A percentile compares a stretch with the other conserved stretches of the same genome.
Conservation (phyloP, 2,113 vertebrate species). For the Chamaetylas fuelleborni region DNA sequence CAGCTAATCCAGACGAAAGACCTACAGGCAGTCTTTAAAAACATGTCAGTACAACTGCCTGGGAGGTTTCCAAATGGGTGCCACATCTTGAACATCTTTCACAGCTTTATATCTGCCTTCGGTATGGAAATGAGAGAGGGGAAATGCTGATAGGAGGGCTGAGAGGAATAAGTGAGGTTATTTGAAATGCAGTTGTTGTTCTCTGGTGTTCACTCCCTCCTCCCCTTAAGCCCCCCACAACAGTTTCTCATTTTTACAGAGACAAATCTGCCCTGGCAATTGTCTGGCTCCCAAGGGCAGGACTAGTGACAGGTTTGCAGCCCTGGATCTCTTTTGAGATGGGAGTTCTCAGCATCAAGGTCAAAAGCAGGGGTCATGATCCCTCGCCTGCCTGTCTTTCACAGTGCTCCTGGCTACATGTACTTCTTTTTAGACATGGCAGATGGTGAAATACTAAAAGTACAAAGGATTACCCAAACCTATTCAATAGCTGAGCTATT, state of each 20-base stretch:
- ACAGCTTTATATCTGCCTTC: slow-evolving; percentile 43
- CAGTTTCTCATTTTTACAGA: slow-evolving; percentile 33
- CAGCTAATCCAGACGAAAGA: slow-evolving; percentile 64
- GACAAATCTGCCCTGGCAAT: slow-evolving; percentile 1
- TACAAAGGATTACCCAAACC: slow-evolving; percentile 45
- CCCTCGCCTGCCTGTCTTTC: slow-evolving; percentile 33
- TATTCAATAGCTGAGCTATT: slow-evolving; percentile 45
- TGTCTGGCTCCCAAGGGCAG: not conserved
- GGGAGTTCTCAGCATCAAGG: slow-evolving; percentile 49
- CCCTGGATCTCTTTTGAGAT: slow-evolving; percentile 44
- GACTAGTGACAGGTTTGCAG: slow-evolving; percentile 34
- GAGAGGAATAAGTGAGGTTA: not conserved
- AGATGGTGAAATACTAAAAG: slow-evolving; percentile 58
- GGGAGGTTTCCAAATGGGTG: slow-evolving; percentile 61
- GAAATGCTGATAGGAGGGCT: slow-evolving; percentile 15
- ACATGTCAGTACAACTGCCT: slow-evolving; percentile 62
- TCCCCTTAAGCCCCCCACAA: not conserved
- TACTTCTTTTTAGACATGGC: slow-evolving; percentile 51
- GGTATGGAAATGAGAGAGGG: slow-evolving; percentile 16
- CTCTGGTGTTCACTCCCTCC: not conserved
- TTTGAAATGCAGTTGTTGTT: slow-evolving; percentile 33
- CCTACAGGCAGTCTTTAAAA: slow-evolving; percentile 58
- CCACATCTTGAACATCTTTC: slow-evolving; percentile 58
- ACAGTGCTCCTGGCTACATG: slow-evolving; percentile 49
- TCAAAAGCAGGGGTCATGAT: slow-evolving; percentile 51